Base-by-base conservation (phyloP, 2,888 invertebrate genomes). In the Aspidiotus rigidus region DNA sequence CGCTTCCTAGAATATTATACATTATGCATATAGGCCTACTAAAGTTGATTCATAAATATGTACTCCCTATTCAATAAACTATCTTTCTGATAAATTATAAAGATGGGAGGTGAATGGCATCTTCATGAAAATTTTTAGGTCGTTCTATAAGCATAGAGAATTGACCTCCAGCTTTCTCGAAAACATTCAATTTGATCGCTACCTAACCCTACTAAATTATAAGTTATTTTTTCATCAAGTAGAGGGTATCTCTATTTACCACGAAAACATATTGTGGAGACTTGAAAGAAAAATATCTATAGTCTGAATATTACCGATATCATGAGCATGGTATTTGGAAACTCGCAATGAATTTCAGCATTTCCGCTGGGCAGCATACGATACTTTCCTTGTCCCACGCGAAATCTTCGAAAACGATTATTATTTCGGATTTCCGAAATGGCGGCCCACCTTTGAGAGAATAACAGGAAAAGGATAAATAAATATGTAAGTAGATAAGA, bases 271-370 rank as follows among this genome's bases (percentile, higher is more conserved):
- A 28, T 28, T 28, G 28, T 28, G 1, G 6, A 49, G 49, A 49
- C 2, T 49, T 49, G 49, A 49, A 49, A 49, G 49, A 1, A 49
- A 49, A 49, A 49, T 49, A 49, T 13, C 49, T 49, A 6, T 5
- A 28, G 28, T 28, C 5, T 28, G 28, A 28, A 28, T 28, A 28
- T 73, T 71, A 75, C 75, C n/a, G 75, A 75, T 62, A 75, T 71
- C 60, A 75, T 71, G 44, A 72, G 62, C 69, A 74, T 71, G 54
- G 71, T 71, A 40, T 72, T 72, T 9, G 75, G 75, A 62, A 75
- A 75, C 66, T 74, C 73, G 67, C 75, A 75, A n/a, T 71, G 72
- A 15, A 75, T 73, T 70, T 75, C 75, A 9, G 74, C 75, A 7
- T 74, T 74, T 9, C 71, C 71, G 11, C 74, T 73, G 1, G 74